Percentiles rank a stretch among this genome's conserved stretches.
These are phyloP conservation scores for Drosophila aff. DNA, from an alignment of 1,140 invertebrate species.

Conservation along the genomic window DNA sequence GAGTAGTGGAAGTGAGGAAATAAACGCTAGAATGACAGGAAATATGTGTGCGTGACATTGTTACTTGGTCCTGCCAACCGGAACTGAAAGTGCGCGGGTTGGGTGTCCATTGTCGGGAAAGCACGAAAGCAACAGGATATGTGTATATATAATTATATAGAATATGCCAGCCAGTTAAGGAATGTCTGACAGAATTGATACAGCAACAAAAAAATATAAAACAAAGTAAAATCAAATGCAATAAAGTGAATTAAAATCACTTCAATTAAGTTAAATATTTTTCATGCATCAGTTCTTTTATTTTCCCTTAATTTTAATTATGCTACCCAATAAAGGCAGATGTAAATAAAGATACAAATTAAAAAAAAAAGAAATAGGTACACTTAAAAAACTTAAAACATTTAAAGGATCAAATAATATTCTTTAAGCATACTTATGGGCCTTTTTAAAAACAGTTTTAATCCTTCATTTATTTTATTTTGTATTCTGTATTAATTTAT, in stretches of 20 bases:
- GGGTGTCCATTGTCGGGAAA: conserved; percentile 12
- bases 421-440: background rate
- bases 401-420: background rate
- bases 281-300: background rate
- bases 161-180: conserved; percentile 26
- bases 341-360: too few relatives aligned
- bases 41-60: conserved; percentile 83
- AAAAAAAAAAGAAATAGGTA: too few relatives aligned
- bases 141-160: conserved; percentile 28
- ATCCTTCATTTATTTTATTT: background rate
- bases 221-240: conserved; percentile 5
- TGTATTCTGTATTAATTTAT: background rate
- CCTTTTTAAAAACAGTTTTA: background rate
- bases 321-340: too few relatives aligned
- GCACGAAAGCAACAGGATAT: conserved; percentile 50
- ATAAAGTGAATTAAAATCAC: background rate
- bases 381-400: too few relatives aligned
- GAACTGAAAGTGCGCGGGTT: conserved; percentile 24
- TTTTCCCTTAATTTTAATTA: too few relatives aligned
- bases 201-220: background rate
- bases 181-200: conserved; percentile 12
- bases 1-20: conserved; percentile 66
- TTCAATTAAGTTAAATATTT: background rate
- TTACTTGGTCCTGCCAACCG: conserved; percentile 58
- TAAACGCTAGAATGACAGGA: conserved; percentile 81